These are phyloP conservation scores for Apamea epomidion DNA, from an alignment of 2,888 invertebrate genomes.

Conservation along the genomic window DNA sequence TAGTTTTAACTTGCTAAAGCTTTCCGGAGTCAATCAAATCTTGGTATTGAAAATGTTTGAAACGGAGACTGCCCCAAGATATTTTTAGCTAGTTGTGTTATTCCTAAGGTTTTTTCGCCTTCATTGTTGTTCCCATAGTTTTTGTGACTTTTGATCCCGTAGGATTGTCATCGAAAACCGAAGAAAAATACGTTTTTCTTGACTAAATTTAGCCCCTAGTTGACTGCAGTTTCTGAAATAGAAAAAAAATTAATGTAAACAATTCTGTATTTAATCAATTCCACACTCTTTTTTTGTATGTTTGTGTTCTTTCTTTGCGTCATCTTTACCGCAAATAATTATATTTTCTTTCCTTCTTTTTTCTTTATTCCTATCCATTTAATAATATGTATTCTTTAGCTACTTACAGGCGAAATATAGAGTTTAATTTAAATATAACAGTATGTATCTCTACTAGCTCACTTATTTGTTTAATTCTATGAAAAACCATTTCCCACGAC, in stretches of 20 bases:
- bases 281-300: not conserved
- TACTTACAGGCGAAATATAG: not conserved
- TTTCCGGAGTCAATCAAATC: not conserved
- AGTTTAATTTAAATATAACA: not conserved
- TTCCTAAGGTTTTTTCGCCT: not conserved
- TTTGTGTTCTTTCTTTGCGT: not conserved
- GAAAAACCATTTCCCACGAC: slow-evolving; percentile 35
- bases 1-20: not conserved
- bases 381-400: not conserved
- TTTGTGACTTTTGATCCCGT: not conserved
- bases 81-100: not conserved
- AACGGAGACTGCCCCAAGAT: not conserved
- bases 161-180: too few species aligned
- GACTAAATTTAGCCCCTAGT: not conserved
- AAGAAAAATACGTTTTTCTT: not conserved
- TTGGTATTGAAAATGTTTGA: not conserved
- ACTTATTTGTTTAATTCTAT: not conserved
- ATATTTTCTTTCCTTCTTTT: not conserved
- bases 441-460: not conserved
- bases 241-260: not conserved
- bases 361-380: not conserved
- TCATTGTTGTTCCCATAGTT: not conserved
- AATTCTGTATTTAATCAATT: not conserved
- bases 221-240: not conserved
- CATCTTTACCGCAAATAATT: not conserved